Evolutionary conservation across 1,140 invertebrate species (phyloP).

Genomic region (Agraylea sexmaculata): DNA sequence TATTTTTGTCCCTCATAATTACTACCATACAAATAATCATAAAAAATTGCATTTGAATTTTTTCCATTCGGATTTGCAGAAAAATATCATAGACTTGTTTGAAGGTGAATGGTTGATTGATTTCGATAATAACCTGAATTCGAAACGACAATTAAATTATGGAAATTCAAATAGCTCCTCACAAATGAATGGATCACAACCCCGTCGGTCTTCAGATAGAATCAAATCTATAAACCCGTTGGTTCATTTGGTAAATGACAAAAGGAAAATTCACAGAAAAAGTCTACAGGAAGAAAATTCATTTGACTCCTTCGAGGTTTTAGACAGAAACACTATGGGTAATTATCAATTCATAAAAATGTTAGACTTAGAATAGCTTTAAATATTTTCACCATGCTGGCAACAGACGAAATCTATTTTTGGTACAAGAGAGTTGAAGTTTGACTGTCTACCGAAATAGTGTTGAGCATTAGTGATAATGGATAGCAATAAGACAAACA

Average conservation of each 20-base stretch:
- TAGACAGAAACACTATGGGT: too few relatives aligned
- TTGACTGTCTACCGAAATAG: conserved; percentile 10
- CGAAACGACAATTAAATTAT: background rate
- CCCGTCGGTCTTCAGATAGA: background rate
- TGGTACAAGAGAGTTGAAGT: too few relatives aligned
- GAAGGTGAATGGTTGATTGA: conserved; percentile 8
- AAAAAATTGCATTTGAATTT: too few relatives aligned
- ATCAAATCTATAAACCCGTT: conserved; percentile 10
- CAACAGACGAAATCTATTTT: too few relatives aligned
- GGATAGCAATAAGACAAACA: conserved; percentile 7
- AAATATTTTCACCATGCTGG: conserved; percentile 11
- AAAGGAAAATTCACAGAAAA: too few relatives aligned
- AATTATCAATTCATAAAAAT: background rate
- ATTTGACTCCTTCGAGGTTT: too few relatives aligned
- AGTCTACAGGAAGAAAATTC: too few relatives aligned
- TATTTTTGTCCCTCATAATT: too few relatives aligned
- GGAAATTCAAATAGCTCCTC: too few relatives aligned
- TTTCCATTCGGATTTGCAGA: too few relatives aligned
- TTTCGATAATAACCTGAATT: conserved; percentile 1
- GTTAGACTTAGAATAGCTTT: background rate
- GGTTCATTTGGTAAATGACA: conserved; percentile 3
- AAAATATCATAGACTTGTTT: conserved; percentile 7
- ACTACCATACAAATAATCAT: too few relatives aligned
- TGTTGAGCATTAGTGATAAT: background rate
- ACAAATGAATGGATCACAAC: too few relatives aligned